Conservation (phyloP, 1,140 invertebrate species). For the Chionoecetes opilio region DNA sequence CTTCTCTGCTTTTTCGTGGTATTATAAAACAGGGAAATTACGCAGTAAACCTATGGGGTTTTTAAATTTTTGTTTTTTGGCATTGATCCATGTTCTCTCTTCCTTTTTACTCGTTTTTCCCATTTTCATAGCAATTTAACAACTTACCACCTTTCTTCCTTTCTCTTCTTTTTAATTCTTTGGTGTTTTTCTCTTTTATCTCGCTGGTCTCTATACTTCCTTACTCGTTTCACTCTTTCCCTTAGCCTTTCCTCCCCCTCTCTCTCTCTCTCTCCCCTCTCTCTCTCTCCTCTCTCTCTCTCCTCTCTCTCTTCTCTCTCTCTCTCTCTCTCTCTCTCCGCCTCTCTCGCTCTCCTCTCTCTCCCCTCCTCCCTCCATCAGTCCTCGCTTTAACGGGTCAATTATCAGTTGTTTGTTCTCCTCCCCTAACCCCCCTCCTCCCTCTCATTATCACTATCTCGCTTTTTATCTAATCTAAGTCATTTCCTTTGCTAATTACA, state of each 20-base stretch:
- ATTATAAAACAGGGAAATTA: no score
- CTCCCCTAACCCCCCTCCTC: neutral
- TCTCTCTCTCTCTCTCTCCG: neutral
- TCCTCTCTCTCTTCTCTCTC: neutral
- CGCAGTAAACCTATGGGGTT: no score
- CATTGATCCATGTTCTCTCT: no score
- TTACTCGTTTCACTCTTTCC: neutral
- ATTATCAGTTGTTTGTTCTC: constrained; percentile 61
- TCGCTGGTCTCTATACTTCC: no score
- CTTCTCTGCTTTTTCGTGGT: no score
- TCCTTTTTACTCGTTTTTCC: no score
- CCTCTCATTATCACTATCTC: constrained; percentile 64
- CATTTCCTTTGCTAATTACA: constrained; percentile 72
- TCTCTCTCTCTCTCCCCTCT: neutral
- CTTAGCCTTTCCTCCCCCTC: neutral
- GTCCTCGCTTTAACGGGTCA: constrained; percentile 47
- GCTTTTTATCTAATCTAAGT: constrained; percentile 71
- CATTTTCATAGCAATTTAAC: neutral
- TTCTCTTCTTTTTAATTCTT: neutral
- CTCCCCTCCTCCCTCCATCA: constrained; percentile 15
- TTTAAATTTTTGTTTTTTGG: no score
- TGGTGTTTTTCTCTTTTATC: neutral
- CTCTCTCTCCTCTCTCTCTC: neutral
- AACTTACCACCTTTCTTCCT: neutral
- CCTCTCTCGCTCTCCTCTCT: neutral